These are phyloP conservation scores for Ditula angustiorana DNA, from an alignment of 2,888 invertebrate species.

Conservation along the genomic window DNA sequence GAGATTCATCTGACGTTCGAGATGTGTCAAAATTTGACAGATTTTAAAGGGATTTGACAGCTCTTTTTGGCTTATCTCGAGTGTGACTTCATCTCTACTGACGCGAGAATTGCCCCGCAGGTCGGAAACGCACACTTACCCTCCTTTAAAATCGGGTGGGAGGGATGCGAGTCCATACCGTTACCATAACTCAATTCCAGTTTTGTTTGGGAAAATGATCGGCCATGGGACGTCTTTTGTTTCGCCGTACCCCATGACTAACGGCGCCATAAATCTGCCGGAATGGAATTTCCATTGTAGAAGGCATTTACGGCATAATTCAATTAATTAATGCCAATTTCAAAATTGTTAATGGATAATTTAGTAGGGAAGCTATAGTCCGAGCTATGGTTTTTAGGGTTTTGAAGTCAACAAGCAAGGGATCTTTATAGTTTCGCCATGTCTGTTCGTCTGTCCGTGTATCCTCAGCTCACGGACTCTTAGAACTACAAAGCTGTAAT, in stretches of 20 bases:
- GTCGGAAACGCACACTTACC: not conserved
- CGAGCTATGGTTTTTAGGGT: not conserved
- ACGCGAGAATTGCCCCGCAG: too few relatives aligned
- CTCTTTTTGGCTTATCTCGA: too few relatives aligned
- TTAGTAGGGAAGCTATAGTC: slow-evolving; percentile 12
- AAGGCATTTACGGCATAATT: slow-evolving; percentile 29
- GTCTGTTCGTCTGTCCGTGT: too few relatives aligned
- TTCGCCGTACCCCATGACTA: slow-evolving; percentile 25
- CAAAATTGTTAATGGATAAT: slow-evolving; percentile 28
- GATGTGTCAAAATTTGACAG: not conserved
- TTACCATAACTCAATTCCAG: slow-evolving; percentile 16
- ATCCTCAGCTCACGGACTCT: too few relatives aligned
- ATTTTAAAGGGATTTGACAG: too few relatives aligned
- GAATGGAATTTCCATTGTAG: slow-evolving; percentile 21
- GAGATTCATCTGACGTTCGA: too few relatives aligned
- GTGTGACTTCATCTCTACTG: too few relatives aligned
- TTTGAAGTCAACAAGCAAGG: too few relatives aligned
- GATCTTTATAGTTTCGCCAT: too few relatives aligned
- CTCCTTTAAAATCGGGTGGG: not conserved
- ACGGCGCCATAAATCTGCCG: slow-evolving; percentile 29
- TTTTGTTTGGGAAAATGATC: slow-evolving; percentile 4
- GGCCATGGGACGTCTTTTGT: slow-evolving; percentile 25
- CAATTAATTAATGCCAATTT: slow-evolving; percentile 35
- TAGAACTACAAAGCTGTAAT: too few relatives aligned
- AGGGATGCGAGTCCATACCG: not conserved